A percentile compares a stretch with the other conserved stretches of the same genome.
Evolutionary conservation across 2,888 invertebrate species (phyloP).

Genomic region (Perizoma affinitatum): DNA sequence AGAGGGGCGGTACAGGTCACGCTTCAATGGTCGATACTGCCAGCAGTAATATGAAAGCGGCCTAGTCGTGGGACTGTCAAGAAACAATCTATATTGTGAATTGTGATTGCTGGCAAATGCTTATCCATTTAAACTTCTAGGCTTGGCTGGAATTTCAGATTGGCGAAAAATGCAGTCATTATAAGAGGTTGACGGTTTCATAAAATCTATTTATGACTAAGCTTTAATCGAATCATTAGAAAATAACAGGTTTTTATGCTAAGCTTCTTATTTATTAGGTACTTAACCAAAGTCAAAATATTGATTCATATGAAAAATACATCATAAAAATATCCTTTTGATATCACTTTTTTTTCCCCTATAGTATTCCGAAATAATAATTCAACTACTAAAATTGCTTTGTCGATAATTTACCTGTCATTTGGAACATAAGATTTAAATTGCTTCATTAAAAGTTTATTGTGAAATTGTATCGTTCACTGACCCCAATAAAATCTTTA

Average conservation of each 20-base stretch:
- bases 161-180: conserved; percentile 9
- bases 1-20: conserved; percentile 59
- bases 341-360: conserved; percentile 3
- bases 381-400: conserved; percentile 4
- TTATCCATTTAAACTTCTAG: conserved; percentile 13
- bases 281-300: conserved; percentile 13
- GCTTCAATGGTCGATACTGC: conserved; percentile 61
- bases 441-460: conserved; percentile 26
- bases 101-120: conserved; percentile 51
- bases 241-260: conserved; percentile 18
- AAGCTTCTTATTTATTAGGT: conserved; percentile 19
- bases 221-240: conserved; percentile 8
- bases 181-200: conserved; percentile 1
- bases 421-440: conserved; percentile 6
- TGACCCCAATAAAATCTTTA: conserved; percentile 23
- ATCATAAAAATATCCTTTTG: conserved; percentile 4
- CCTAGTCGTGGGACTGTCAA: conserved; percentile 65
- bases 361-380: no score
- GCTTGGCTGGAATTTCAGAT: conserved; percentile 7
- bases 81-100: conserved; percentile 57
- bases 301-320: conserved; percentile 3
- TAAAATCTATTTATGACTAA: conserved; percentile 5
- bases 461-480: conserved; percentile 23
- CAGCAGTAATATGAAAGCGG: conserved; percentile 76
- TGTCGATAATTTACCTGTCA: conserved; percentile 7